phyloP scores from a whole-genome alignment of 2,888 invertebrate genomes.

The Dryobotodes eremita region DNA sequence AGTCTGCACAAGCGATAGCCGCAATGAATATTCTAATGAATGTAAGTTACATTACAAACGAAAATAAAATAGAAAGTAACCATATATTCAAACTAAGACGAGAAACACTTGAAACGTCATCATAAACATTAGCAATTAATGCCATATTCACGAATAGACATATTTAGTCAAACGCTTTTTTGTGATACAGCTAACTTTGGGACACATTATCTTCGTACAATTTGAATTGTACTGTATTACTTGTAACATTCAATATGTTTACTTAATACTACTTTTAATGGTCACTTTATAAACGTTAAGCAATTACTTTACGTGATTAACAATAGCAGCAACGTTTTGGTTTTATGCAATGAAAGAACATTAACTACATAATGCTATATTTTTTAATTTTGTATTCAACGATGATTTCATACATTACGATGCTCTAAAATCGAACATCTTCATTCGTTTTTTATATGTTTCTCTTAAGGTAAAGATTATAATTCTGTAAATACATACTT shows the following conservation, averaged over 20 bases:
- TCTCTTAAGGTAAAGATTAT: neutral
- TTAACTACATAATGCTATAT: neutral
- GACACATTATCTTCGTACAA: constrained; percentile 23
- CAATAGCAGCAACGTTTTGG: constrained; percentile 4
- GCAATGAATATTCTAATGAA: constrained; percentile 15
- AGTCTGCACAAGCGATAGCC: neutral
- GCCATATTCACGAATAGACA: constrained; percentile 35
- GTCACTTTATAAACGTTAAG: constrained; percentile 2
- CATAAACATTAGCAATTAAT: constrained; percentile 46
- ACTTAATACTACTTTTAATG: neutral
- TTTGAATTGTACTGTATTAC: constrained; percentile 25
- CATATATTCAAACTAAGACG: constrained; percentile 26
- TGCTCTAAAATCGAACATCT: neutral
- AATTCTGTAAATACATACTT: too few species aligned
- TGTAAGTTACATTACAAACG: constrained; percentile 6
- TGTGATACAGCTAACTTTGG: constrained; percentile 38
- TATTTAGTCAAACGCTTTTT: constrained; percentile 28
- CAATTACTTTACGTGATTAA: neutral
- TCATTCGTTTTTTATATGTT: neutral
- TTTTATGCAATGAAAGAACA: neutral
- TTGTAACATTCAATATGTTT: neutral
- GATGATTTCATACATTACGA: neutral
- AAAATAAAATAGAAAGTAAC: constrained; percentile 53
- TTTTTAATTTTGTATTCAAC: neutral
- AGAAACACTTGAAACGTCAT: constrained; percentile 30